These are phyloP conservation scores for Propsilocerus akamusi DNA, from an alignment of 1,140 invertebrate species.

Conservation along the genomic window DNA sequence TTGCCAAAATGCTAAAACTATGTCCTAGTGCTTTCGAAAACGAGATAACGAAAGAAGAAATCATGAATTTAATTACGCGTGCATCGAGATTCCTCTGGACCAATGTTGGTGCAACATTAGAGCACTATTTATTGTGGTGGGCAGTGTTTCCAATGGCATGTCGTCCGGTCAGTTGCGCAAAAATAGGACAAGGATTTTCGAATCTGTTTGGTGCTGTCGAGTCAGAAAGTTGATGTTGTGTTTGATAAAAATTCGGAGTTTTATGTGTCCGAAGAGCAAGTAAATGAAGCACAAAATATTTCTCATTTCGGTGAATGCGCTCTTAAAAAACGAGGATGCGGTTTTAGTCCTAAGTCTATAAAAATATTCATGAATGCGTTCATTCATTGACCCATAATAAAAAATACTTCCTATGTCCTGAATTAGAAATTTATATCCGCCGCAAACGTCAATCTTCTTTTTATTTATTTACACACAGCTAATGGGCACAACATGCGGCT, in stretches of 20 bases:
- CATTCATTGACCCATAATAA: neutral
- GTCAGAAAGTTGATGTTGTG: neutral
- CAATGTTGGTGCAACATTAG: constrained; percentile 48
- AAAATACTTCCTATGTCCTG: neutral
- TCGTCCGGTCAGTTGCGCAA: constrained; percentile 41
- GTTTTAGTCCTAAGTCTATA: no score
- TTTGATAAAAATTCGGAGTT: neutral
- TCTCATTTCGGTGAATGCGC: no score
- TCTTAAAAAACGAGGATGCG: no score
- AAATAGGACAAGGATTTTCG: constrained; percentile 57
- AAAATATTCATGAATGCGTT: neutral
- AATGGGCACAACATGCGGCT: constrained; percentile 25
- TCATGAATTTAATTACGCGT: constrained; percentile 29
- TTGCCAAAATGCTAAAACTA: constrained; percentile 18
- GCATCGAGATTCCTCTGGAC: constrained; percentile 47
- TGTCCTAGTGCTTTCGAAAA: constrained; percentile 20
- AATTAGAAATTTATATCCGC: neutral
- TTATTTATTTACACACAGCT: constrained; percentile 9
- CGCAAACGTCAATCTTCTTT: neutral
- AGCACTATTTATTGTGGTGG: constrained; percentile 68
- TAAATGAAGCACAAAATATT: neutral
- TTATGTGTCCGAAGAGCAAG: neutral
- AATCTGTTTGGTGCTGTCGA: constrained; percentile 12
- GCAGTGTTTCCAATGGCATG: constrained; percentile 41
- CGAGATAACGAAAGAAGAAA: constrained; percentile 26